A percentile compares a stretch with the other conserved stretches of the same genome.
Conservation (phyloP, 2,113 vertebrate genomes). For the Ovis canadensis region DNA sequence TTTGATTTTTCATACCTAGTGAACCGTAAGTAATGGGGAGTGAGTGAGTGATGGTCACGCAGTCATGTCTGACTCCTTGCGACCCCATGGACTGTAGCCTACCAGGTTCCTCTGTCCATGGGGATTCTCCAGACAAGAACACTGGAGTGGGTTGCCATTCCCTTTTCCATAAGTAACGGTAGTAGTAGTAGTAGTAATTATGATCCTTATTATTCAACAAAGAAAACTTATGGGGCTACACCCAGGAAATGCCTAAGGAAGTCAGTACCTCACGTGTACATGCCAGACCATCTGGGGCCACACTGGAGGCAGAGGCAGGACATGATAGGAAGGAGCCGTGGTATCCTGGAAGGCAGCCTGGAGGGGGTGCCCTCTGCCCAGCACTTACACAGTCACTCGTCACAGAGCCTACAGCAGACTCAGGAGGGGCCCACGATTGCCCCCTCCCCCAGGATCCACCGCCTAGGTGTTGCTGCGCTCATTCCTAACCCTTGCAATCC, state of each 20-base stretch:
- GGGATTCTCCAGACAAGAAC: neutral
- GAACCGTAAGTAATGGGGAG: neutral
- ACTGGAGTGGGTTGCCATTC: neutral
- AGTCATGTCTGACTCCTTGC: neutral
- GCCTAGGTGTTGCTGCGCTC: neutral
- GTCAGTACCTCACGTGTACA: fast-evolving
- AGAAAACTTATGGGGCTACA: fast-evolving
- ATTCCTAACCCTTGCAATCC: fast-evolving
- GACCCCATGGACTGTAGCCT: neutral
- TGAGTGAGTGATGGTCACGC: neutral
- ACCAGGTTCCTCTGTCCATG: neutral
- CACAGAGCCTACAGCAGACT: neutral
- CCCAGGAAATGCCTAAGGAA: neutral
- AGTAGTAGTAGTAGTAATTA: fast-evolving
- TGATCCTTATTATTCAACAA: neutral
- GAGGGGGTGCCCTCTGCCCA: neutral
- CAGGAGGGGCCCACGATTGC: fast-evolving
- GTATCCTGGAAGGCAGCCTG: neutral
- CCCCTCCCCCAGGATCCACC: neutral
- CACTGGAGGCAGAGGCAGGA: neutral
- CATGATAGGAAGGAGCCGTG: neutral
- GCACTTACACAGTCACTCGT: fast-evolving
- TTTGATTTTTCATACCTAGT: neutral
- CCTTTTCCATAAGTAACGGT: neutral
- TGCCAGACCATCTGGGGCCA: neutral